Base-by-base conservation (phyloP, 2,113 vertebrate species). In the Lycocorax pyrrhopterus region DNA sequence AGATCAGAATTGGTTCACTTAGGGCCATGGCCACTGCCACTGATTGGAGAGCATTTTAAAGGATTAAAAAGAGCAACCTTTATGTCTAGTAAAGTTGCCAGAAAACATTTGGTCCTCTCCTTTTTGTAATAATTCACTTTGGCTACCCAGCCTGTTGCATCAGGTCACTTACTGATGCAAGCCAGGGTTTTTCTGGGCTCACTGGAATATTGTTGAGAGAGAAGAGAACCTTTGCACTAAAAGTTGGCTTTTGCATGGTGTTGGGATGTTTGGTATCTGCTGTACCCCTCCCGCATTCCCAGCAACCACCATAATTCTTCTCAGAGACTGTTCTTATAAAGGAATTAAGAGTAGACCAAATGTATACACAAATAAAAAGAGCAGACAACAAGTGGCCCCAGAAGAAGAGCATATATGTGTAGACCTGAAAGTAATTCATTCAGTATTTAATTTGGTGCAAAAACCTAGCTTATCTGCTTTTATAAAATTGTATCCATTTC, bases 41-140 rank as follows among this genome's bases (percentile, higher is more conserved):
- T 64, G 49, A 82, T 82, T 91, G 92, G 78, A 84, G 20, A 37
- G 32, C 37, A 89, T 76, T 95, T 89, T 68, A 87, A 91, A 78
- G 58, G 60, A 73, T 82, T 85, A 88, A 66, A 79, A 88, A 53
- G 68, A 83, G 49, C 22, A 81, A 92, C 15, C 12, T 92, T 73
- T 59, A 29, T 22, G 52, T 79, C 80, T 66, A 72, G 35, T 66
- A 59, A 87, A 68, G 16, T 17, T 84, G 33, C n/a, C 64, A 84
- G 59, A 79, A 90, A 75, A 91, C 0, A 1, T 49, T 73, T 58
- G 37, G 55, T 89, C 9, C 26, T 62, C 46, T 76, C 41, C 21
- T 68, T 79, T 89, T 39, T 64, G 27, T 32, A 86, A 43, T 1
- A 4, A 78, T 87, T 92, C 41, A 37, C 52, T 84, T 66, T 44